phyloP scores from a whole-genome alignment of 2,888 invertebrate species.

The Pyrochroa serraticornis region DNA sequence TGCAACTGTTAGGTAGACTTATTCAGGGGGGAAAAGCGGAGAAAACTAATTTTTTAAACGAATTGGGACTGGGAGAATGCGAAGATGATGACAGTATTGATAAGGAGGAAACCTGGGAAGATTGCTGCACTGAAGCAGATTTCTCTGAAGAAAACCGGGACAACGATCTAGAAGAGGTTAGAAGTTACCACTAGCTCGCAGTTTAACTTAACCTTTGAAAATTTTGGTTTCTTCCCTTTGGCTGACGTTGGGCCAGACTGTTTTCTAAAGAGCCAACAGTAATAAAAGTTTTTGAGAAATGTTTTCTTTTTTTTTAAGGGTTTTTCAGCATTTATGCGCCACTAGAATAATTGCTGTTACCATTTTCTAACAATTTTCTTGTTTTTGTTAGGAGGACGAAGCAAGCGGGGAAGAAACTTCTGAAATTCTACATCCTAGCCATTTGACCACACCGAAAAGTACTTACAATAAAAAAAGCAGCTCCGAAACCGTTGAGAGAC shows the following conservation, averaged over 20 bases:
- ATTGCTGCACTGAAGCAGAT: slow-evolving; percentile 40
- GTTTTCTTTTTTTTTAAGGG: no score
- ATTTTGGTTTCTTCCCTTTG: no score
- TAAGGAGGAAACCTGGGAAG: slow-evolving; percentile 49
- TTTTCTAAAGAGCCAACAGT: no score
- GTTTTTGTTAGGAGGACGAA: slow-evolving; percentile 40
- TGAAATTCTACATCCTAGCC: slow-evolving; percentile 33
- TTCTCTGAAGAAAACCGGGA: slow-evolving; percentile 34
- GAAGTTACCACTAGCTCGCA: not conserved
- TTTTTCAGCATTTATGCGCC: no score
- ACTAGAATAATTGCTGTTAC: not conserved
- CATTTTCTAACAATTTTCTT: slow-evolving; percentile 5
- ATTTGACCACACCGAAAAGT: slow-evolving; percentile 42
- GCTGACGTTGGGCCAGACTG: no score
- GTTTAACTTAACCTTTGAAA: no score
- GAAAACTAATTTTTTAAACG: slow-evolving; percentile 51
- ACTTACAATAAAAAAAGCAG: slow-evolving; percentile 40
- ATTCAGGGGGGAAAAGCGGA: slow-evolving; percentile 40
- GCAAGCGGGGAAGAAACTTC: slow-evolving; percentile 35
- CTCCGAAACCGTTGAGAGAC: slow-evolving; percentile 41
- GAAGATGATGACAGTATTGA: slow-evolving; percentile 45
- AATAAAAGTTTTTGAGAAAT: no score
- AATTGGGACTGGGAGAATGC: slow-evolving; percentile 52
- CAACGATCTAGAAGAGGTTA: slow-evolving; percentile 22
- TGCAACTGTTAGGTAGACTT: slow-evolving; percentile 34